phyloP scores from a whole-genome alignment of 30 jellyfish, hydroid and myxozoan genomes.

The Hydractinia echinata region DNA sequence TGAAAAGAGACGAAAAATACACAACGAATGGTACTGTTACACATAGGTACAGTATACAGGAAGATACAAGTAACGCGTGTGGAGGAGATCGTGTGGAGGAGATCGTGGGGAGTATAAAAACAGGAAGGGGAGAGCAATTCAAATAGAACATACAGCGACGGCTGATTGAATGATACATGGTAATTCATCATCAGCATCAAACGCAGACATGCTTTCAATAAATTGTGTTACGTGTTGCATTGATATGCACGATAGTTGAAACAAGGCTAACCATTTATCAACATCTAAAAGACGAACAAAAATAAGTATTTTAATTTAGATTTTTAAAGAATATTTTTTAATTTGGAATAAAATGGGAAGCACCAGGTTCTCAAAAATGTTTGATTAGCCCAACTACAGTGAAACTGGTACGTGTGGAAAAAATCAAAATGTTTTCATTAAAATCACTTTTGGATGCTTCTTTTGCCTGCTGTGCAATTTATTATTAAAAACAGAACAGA shows the following conservation, averaged over 20 bases:
- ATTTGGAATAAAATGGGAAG: too few relatives aligned
- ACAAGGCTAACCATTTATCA: conserved; percentile 20
- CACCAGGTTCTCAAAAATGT: too few relatives aligned
- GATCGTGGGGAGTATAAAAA: background rate
- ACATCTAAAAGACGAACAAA: background rate
- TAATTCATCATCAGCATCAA: conserved; percentile 13
- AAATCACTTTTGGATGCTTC: too few relatives aligned
- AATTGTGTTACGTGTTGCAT: background rate
- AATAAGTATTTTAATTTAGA: background rate
- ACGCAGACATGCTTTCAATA: background rate
- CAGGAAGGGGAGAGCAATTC: background rate
- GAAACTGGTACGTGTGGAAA: too few relatives aligned
- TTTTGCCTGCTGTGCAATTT: too few relatives aligned
- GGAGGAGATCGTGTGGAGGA: background rate
- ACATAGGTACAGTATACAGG: too few relatives aligned
- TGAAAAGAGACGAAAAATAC: background rate
- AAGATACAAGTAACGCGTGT: too few relatives aligned
- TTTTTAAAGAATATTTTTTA: background rate
- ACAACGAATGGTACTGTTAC: too few relatives aligned
- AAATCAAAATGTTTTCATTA: too few relatives aligned
- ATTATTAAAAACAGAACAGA: too few relatives aligned
- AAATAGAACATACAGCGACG: background rate
- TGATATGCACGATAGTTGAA: background rate
- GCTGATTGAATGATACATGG: conserved; percentile 15
- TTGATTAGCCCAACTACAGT: too few relatives aligned